These are phyloP conservation scores for Nymphalis polychloros DNA, from an alignment of 2,888 invertebrate species.

Conservation along the genomic window DNA sequence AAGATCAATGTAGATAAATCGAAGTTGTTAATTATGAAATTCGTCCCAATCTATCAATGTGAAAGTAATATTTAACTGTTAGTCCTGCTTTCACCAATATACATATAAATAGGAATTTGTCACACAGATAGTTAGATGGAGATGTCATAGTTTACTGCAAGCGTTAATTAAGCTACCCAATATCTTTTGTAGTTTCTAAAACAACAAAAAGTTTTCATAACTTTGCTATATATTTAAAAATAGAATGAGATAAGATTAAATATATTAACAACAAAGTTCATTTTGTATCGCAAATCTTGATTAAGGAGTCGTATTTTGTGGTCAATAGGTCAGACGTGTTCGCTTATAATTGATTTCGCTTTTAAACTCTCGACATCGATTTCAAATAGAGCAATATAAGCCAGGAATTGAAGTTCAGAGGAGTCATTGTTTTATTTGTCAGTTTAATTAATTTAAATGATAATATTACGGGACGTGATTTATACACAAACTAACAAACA, in stretches of 20 bases:
- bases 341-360: constrained; percentile 39
- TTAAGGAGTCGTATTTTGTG: not conserved
- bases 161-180: not conserved
- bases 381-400: constrained; percentile 4
- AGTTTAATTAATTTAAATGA: not conserved
- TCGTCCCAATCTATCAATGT: too few species aligned
- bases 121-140: not conserved
- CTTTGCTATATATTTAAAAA: too few species aligned
- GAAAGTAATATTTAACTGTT: not conserved
- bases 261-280: too few species aligned
- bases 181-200: too few species aligned
- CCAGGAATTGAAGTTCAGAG: too few species aligned
- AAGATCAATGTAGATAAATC: not conserved
- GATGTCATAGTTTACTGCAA: not conserved
- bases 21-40: not conserved
- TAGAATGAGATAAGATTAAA: too few species aligned
- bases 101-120: too few species aligned
- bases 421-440: not conserved
- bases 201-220: too few species aligned
- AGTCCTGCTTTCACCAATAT: not conserved
- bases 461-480: too few species aligned
- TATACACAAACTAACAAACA: too few species aligned
- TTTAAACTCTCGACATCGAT: constrained; percentile 36
- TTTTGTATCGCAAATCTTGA: not conserved
- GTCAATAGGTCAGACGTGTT: constrained; percentile 31